Evolutionary conservation across 1,140 invertebrate species (phyloP), one percentile per base, ranked within the genome.

Genomic region (Hylyphantes graminicola): DNA sequence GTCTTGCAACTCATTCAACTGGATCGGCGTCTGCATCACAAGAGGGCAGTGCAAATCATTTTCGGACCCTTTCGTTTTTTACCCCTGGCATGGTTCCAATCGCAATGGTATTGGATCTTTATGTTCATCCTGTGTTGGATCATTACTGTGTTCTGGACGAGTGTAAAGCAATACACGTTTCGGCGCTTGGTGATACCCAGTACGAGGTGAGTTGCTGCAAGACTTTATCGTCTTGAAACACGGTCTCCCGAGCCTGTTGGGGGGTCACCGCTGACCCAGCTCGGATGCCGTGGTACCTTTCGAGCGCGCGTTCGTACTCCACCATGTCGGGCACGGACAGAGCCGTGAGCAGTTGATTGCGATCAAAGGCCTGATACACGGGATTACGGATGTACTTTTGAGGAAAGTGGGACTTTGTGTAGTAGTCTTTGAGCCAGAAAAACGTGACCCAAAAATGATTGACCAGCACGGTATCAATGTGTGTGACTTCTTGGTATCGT

Each of bases 341-440:
- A 0, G 19, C 76, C 10, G 76, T 78, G 0, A 78, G 12, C 3
- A 78, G 7, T 35, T 54, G 48, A n/a, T 78, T 78, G 2, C 76
- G 61, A 11, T 78, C 76, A 67, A 67, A 78, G 8, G 2, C 0
- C 1, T 78, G 50, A 19, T 65, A 78, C 13, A 78, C 11, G 4
- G 21, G 50, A n/a, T 78, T 78, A 13, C 53, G n/a, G 0, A 65
- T 15, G 65, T 78, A 35, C 35, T 78, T 78, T 67, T 78, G 76
- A 2, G 76, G 61, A 55, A 67, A 78, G 0, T n/a, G 6, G 0
- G 50, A 12, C 2, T 13, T 0, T 4, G 48, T 51, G 9, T 78
- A 78, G 13, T 78, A 78, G 54, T 78, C 76, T 12, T 6, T 13
- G 0, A 78, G 0, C 76, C 76, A 78, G 0, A 65, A 67, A 48